Percentiles rank a stretch among this genome's conserved stretches.
Evolutionary conservation across 2,797 vertebrate species (phyloP).

Genomic region (Molossus molossus): DNA sequence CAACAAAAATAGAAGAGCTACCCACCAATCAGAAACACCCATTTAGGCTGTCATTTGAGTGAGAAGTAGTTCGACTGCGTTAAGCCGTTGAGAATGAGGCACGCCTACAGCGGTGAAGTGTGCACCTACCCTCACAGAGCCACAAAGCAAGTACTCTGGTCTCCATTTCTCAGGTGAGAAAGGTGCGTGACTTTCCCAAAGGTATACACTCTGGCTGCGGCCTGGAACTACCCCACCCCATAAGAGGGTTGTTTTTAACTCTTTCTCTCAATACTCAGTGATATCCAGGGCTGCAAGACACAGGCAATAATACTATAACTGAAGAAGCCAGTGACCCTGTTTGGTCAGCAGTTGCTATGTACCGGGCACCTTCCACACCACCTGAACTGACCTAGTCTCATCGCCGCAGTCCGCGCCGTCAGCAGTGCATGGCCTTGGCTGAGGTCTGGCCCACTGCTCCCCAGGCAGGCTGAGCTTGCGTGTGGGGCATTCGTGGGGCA

Average conservation of each 20-base stretch:
- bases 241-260: neutral
- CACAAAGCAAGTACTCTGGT: neutral
- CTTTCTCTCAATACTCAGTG: neutral
- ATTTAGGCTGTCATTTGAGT: neutral
- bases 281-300: neutral
- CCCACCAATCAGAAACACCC: neutral
- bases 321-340: neutral
- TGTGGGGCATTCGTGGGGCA: accelerated
- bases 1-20: neutral
- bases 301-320: too few species aligned
- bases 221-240: neutral
- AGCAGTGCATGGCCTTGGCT: accelerated
- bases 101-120: neutral
- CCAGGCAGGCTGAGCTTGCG: neutral
- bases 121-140: neutral
- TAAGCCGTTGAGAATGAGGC: neutral
- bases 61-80: neutral
- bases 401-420: accelerated
- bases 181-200: neutral
- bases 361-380: neutral
- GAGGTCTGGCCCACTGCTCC: neutral
- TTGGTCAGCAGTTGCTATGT: too few species aligned
- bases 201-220: accelerated
- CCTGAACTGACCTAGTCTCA: too few species aligned
- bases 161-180: neutral